Percentiles rank a stretch among this genome's conserved stretches.
Evolutionary conservation across 2,888 invertebrate species (phyloP).

Genomic region (Catonia carolina): DNA sequence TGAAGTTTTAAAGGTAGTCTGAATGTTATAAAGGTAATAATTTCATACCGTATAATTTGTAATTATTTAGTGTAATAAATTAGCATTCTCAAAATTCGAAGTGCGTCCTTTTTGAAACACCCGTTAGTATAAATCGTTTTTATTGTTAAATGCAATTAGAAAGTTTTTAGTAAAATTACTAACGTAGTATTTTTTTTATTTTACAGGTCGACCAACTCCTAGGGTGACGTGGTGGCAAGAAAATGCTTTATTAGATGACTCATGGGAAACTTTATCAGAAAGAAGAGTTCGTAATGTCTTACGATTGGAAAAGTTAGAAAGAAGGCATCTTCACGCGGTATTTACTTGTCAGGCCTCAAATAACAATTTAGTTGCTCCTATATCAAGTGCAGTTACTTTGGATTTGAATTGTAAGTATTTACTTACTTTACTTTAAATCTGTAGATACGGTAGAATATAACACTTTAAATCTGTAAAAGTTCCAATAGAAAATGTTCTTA

Average conservation of each 20-base stretch:
- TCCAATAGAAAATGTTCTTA: too few species aligned
- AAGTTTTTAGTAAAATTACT: too few species aligned
- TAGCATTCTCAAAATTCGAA: too few species aligned
- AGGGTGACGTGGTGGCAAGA: slow-evolving; percentile 74
- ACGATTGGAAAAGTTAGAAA: slow-evolving; percentile 57
- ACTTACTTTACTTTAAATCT: background rate
- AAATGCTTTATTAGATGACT: slow-evolving; percentile 62
- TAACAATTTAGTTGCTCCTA: slow-evolving; percentile 61
- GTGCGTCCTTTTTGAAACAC: too few species aligned
- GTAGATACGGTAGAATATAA: too few species aligned
- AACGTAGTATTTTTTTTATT: background rate
- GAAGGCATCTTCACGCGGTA: slow-evolving; percentile 60
- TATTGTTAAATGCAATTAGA: too few species aligned
- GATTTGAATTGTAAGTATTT: slow-evolving; percentile 64
- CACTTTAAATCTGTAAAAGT: too few species aligned
- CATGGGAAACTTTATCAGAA: slow-evolving; percentile 58
- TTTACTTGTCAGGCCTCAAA: slow-evolving; percentile 69
- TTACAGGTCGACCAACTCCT: slow-evolving; percentile 64
- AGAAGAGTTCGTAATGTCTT: slow-evolving; percentile 63
- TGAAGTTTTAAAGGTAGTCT: too few species aligned
- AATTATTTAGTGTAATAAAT: too few species aligned
- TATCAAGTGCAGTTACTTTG: slow-evolving; percentile 58
- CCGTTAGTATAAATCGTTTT: too few species aligned
- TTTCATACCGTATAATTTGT: too few species aligned
- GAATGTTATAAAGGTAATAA: too few species aligned